Percentiles rank a stretch among this genome's conserved stretches.
These are phyloP conservation scores for Nansenia antarctica DNA, from an alignment of 2,113 vertebrate species.

Conservation along the genomic window DNA sequence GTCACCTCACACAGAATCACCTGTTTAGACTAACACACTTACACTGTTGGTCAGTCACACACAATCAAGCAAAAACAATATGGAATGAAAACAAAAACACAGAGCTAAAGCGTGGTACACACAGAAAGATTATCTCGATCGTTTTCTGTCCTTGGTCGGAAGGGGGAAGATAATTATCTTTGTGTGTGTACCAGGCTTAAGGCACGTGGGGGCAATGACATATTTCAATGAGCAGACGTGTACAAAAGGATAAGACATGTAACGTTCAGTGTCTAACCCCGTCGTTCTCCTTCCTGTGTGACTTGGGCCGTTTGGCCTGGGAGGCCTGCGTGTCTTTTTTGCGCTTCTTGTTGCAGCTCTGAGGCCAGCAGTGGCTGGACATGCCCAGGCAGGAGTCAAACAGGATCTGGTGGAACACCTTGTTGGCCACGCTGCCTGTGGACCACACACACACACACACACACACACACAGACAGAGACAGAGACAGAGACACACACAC, in stretches of 20 bases:
- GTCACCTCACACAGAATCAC: no score
- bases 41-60: no score
- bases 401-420: slow-evolving; percentile 87
- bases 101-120: no score
- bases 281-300: slow-evolving; percentile 43
- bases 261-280: slow-evolving; percentile 69
- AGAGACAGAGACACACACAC: background rate
- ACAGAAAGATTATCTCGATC: no score
- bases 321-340: slow-evolving; percentile 76
- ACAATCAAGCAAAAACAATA: no score
- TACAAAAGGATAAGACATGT: no score
- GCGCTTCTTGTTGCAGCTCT: slow-evolving; percentile 79
- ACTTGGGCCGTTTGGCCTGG: slow-evolving; percentile 78
- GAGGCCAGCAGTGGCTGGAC: slow-evolving; percentile 85
- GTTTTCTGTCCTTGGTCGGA: no score
- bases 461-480: slow-evolving; percentile 5
- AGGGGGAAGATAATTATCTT: no score
- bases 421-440: slow-evolving; percentile 86
- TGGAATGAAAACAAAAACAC: no score
- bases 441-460: slow-evolving; percentile 4
- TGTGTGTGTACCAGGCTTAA: no score
- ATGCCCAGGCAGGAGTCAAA: slow-evolving; percentile 85
- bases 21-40: background rate
- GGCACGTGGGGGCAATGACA: no score
- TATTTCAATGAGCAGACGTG: no score